Base-by-base conservation (phyloP, 2,113 vertebrate genomes). In the Albula goreensis region DNA sequence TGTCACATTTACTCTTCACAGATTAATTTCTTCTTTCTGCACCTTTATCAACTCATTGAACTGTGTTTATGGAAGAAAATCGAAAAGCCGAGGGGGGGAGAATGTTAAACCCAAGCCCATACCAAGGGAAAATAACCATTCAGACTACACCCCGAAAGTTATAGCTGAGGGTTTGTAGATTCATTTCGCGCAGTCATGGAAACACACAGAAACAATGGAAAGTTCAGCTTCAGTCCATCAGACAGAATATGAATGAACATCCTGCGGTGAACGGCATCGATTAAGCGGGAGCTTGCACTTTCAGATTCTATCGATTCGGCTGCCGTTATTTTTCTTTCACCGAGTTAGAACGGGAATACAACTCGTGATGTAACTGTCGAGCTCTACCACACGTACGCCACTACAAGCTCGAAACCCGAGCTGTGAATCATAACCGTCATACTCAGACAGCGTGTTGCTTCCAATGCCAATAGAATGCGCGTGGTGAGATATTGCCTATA, bases 211-310 rank as follows among this genome's bases (percentile, higher is more conserved):
- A 31, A 8, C n/a, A n/a, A n/a, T 41, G 8, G 48, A 50, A 60
- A 63, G 78, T 52, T 80, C 48, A 56, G 25, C 48, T 41, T 13
- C 56, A 19, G 31, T 60, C 31, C 49, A 52, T 85, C 48, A 57
- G 25, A 60, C 78, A 66, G 56, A 41, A 66, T 81, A 82, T 86
- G 41, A 86, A 25, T 74, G 60, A 66, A 63, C 50, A 50, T 49
- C 85, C 13, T 41, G 80, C 57, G 81, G 56, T 11, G 50, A 80
- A 49, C 84, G 78, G 3, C 50, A 86, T 74, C 82, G 85, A 86
- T 86, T 86, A 13, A 49, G 31, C 74, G n/a, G 52, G 6, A 63
- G 82, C 80, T 51, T 81, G 63, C 57, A 57, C 17, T 57, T 80
- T 74, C 2, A 79, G 41, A 48, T 50, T 13, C 11, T 25, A 82